These are phyloP conservation scores for Aquatica leii DNA, from an alignment of 2,888 invertebrate genomes.

Conservation along the genomic window DNA sequence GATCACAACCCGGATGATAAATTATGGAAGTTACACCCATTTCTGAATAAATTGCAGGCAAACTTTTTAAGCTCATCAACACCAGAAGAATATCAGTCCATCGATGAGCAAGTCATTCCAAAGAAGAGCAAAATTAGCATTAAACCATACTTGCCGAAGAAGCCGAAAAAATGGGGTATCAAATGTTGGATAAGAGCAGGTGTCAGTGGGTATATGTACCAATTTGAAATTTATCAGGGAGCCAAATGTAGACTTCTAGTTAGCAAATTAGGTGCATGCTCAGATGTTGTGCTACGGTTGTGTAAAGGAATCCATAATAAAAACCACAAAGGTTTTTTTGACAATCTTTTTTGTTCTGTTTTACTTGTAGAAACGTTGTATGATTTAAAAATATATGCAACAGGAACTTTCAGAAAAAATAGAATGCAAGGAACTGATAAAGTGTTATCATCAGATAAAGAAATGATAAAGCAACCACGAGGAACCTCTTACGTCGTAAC, in stretches of 20 bases:
- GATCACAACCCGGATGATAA: too few species aligned
- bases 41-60: too few species aligned
- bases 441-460: neutral
- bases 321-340: neutral
- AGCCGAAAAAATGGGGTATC: slow-evolving; percentile 35
- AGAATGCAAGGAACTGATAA: too few species aligned
- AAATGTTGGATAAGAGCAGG: too few species aligned
- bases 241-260: neutral
- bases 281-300: too few species aligned
- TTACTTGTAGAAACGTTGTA: neutral
- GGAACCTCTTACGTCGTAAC: neutral
- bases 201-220: slow-evolving; percentile 28
- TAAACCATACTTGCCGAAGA: too few species aligned
- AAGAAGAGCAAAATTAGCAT: too few species aligned
- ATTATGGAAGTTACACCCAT: too few species aligned
- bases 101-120: too few species aligned
- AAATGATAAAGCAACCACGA: neutral
- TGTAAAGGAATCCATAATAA: neutral
- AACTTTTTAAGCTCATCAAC: neutral
- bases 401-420: neutral
- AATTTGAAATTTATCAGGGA: slow-evolving; percentile 33
- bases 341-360: neutral
- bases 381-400: neutral
- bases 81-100: too few species aligned
- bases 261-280: neutral